A percentile compares a stretch with the other conserved stretches of the same genome.
phyloP scores from a whole-genome alignment of 2,113 vertebrate species.

The Sialia sialis region DNA sequence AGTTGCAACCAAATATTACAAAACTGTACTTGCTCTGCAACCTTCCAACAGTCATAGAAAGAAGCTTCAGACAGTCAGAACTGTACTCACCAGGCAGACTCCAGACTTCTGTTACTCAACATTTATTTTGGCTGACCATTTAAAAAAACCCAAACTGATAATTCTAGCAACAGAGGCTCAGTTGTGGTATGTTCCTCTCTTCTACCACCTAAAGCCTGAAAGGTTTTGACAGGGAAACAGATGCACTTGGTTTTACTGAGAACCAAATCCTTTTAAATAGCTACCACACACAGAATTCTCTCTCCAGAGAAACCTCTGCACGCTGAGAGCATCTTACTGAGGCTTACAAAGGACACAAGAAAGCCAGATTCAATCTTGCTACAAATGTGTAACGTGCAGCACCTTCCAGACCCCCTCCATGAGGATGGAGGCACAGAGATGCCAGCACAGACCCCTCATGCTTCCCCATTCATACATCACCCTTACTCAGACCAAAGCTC shows the following conservation, averaged over 20 bases:
- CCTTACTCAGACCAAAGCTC: neutral
- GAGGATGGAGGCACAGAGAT: neutral
- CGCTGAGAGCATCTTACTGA: rapidly evolving
- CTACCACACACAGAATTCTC: neutral
- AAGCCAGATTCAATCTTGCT: neutral
- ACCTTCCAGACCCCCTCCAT: neutral
- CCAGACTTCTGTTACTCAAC: neutral
- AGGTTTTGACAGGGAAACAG: neutral
- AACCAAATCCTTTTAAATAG: neutral
- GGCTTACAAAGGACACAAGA: neutral
- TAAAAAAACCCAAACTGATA: neutral
- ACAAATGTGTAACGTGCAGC: rapidly evolving
- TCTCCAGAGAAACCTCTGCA: neutral
- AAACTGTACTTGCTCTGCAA: neutral
- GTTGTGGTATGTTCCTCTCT: neutral
- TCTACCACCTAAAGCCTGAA: neutral
- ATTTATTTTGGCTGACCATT: neutral
- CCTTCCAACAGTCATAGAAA: neutral
- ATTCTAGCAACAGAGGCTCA: neutral
- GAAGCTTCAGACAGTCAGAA: neutral
- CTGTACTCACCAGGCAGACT: neutral
- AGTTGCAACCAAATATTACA: neutral
- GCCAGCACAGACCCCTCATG: neutral
- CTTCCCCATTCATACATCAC: neutral
- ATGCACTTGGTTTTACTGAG: neutral